These are phyloP conservation scores for Phaethon lepturus DNA, from an alignment of 2,113 vertebrate genomes.

Conservation along the genomic window DNA sequence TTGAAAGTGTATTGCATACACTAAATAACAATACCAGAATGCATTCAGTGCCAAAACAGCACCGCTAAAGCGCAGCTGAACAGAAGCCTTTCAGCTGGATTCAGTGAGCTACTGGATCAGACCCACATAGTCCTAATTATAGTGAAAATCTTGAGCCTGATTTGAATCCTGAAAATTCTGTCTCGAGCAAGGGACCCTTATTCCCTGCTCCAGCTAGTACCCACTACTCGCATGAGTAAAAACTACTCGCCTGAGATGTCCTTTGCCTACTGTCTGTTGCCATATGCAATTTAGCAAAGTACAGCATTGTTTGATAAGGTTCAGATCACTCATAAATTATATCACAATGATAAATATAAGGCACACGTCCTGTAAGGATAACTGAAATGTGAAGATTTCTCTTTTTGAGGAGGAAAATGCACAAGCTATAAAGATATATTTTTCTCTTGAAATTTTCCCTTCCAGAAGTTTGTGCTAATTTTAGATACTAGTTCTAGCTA, in stretches of 20 bases:
- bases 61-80: rapidly evolving
- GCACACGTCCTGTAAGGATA: background rate
- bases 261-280: background rate
- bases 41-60: background rate
- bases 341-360: background rate
- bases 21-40: background rate
- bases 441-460: background rate
- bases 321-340: background rate
- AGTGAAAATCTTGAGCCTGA: background rate
- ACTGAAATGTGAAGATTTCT: background rate
- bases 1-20: background rate
- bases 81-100: background rate
- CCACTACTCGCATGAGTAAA: background rate
- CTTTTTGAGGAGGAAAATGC: background rate
- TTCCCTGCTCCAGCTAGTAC: background rate
- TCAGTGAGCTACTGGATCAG: background rate
- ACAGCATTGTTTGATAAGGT: background rate
- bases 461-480: background rate
- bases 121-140: background rate
- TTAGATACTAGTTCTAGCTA: background rate
- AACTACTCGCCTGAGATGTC: rapidly evolving
- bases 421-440: background rate
- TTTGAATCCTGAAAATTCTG: background rate
- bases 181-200: background rate
- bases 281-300: background rate